Percentiles rank a stretch among this genome's conserved stretches.
Conservation (phyloP, 2,113 vertebrate species). For the Callaeas wilsoni region DNA sequence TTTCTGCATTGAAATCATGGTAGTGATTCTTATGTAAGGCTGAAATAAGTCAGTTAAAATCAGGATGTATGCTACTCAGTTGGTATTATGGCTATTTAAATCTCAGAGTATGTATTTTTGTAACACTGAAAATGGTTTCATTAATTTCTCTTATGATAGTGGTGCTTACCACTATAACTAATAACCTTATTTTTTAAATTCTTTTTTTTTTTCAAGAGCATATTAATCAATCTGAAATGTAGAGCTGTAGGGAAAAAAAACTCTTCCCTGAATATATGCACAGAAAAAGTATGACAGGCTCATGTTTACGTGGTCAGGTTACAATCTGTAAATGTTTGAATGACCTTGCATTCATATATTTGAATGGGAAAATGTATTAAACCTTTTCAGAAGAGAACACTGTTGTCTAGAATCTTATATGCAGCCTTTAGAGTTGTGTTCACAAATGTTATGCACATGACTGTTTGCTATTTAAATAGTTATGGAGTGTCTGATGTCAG, state of each 20-base stretch:
- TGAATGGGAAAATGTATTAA: not conserved
- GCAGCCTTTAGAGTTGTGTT: not conserved
- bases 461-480: slow-evolving; percentile 47
- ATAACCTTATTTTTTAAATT: not conserved
- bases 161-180: not conserved
- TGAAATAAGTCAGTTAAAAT: not conserved
- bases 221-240: not conserved
- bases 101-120: not conserved
- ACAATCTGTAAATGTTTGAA: not conserved
- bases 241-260: not conserved
- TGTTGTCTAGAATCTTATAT: not conserved
- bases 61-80: not conserved
- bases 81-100: not conserved
- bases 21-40: not conserved
- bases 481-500: slow-evolving; percentile 57
- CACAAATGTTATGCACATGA: not conserved
- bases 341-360: not conserved
- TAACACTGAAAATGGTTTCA: not conserved
- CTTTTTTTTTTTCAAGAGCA: not conserved
- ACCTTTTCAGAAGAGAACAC: not conserved
- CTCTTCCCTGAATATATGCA: not conserved
- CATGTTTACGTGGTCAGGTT: not conserved
- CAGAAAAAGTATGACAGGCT: not conserved
- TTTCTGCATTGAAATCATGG: not conserved
- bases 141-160: not conserved